Evolutionary conservation across 2,888 invertebrate genomes (phyloP).

Genomic region (Alviniconcha strummeri): DNA sequence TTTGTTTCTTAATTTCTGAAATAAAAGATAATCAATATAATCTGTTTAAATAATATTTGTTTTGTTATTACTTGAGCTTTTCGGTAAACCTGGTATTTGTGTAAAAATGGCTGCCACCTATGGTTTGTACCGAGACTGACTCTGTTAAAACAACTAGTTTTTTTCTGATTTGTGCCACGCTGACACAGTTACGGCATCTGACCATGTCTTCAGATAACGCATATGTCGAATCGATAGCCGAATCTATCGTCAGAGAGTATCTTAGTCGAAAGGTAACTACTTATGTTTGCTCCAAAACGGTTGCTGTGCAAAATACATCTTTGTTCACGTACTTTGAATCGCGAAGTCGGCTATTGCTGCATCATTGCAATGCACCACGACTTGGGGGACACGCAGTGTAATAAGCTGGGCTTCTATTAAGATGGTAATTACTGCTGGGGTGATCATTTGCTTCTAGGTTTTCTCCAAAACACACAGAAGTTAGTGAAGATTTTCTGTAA

Average conservation of each 20-base stretch:
- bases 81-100: constrained; percentile 32
- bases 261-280: constrained; percentile 64
- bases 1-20: too few species aligned
- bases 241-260: constrained; percentile 69
- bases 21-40: neutral
- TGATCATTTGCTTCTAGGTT: too few species aligned
- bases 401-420: too few species aligned
- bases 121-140: neutral
- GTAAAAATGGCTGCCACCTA: constrained; percentile 40
- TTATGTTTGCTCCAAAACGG: neutral
- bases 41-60: constrained; percentile 5
- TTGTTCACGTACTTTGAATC: neutral
- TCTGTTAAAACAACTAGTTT: neutral
- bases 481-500: too few species aligned
- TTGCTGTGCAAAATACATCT: neutral
- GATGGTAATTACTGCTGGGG: too few species aligned
- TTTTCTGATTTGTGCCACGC: neutral
- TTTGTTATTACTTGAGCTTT: constrained; percentile 5
- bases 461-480: too few species aligned
- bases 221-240: constrained; percentile 55
- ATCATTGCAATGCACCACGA: too few species aligned
- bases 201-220: constrained; percentile 43
- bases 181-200: neutral
- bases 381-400: too few species aligned
- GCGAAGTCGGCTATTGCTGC: too few species aligned